Evolutionary conservation across 2,888 invertebrate genomes (phyloP), one percentile per base, ranked within the genome.

Genomic region (Luperina testacea): DNA sequence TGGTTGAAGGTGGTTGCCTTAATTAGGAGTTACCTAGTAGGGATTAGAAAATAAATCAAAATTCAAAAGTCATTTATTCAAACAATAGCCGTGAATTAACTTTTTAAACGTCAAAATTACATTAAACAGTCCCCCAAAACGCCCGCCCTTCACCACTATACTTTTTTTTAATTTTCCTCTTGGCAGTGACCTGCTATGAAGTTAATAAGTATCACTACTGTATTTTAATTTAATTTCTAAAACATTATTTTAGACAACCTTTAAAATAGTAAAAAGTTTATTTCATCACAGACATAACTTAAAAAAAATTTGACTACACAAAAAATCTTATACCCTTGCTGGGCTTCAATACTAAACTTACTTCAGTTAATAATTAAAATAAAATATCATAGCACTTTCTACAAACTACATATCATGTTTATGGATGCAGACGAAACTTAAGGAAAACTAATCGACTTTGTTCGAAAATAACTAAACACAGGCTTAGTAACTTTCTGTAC

Each of bases 391-490:
- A 42, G 2, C 27, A 38, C 24, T 38, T 11, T n/a, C 65, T 42
- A 42, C 48, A 42, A 72, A 72, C 59, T 59, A 32, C 32, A 32
- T 32, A 32, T 32, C 32, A 32, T 45, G 53, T 51, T 67, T 82
- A 77, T 64, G 45, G 70, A 70, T 70, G 17, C 61, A 65, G 61
- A 65, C 6, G 42, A 68, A 84, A 69, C 64, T 70, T 75, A 20
- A 32, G 7, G 17, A 27, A 53, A 81, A 67, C 65, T 72, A 42
- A 65, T 81, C 32, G n/a, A 63, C 63, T 75, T 81, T 42, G 61
- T 72, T 48, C n/a, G 8, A 70, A 42, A 63, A 65, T 32, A 42
- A 48, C 59, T 42, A 42, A 80, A 80, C 48, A 59, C 45, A 45
- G 17, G 69, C 32, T 74, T 68, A 4, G 13, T 63, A 82, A 79